Base-by-base conservation (phyloP, 1,140 invertebrate genomes). In the Battus philenor region DNA sequence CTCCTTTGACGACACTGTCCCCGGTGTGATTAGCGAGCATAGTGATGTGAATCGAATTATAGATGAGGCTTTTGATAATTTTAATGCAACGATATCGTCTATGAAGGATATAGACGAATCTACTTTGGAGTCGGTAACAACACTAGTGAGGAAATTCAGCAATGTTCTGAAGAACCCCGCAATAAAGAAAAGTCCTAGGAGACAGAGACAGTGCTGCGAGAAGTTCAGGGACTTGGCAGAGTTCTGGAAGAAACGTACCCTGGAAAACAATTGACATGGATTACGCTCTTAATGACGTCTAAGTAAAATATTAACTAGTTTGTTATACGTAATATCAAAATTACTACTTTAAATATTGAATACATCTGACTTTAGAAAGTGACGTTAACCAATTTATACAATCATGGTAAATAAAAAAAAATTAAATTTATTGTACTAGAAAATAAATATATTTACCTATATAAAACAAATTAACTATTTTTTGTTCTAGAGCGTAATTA, bases 151-250 rank as follows among this genome's bases (percentile, higher is more conserved):
- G 41, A 77, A 72, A 30, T 80, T 78, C 10, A 80, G 70, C 47
- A 50, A 24, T 3, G 59, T 75, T 9, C 22, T 83, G 17, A 65
- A 58, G 1, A 73, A 49, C 38, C 65, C 79, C 0, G 17, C 36
- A 0, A 33, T 70, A 3, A 54, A 57, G 3, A 66, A 62, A 17
- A 74, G 50, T 41, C 65, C 72, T 1, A 59, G 66, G 26, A 63
- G 67, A 30, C 46, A 56, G 17, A 46, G 64, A 6, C 39, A 69
- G 44, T 73, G 78, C 50, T 58, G 64, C 47, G 63, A 63, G 1
- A 80, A 66, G 22, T 80, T 82, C 36, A 70, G 57, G 41, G 68
- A 78, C 12, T 62, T 80, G 12, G 63, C 74, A 0, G 74, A 78
- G 8, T 80, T 79, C 58, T 83, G 79, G 76, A 70, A 62, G 38